Evolutionary conservation across 2,888 invertebrate species (phyloP).

Genomic region (Rhagonycha lutea): DNA sequence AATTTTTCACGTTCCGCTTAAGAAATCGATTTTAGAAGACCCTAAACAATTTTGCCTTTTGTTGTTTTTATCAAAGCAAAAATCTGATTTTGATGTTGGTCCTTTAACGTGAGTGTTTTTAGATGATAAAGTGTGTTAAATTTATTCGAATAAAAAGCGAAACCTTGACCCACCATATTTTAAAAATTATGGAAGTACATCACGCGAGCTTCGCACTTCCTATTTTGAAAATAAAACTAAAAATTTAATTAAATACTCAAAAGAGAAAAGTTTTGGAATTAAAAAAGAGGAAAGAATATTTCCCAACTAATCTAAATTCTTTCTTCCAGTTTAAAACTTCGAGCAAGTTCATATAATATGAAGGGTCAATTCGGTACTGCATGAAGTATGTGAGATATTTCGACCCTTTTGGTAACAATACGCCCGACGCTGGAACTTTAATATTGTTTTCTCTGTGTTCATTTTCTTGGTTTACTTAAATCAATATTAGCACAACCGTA

Average conservation of each 20-base stretch:
- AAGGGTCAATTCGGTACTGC: constrained; percentile 25
- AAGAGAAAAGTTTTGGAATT: not conserved
- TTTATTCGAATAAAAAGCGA: not conserved
- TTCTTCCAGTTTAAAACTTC: constrained; percentile 20
- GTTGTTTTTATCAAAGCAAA: constrained; percentile 4
- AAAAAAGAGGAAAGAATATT: not conserved
- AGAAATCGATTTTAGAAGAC: not conserved
- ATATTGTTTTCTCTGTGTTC: constrained; percentile 21
- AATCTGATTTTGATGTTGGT: constrained; percentile 3
- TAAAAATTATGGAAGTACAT: constrained; percentile 5
- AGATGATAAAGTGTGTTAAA: constrained; percentile 8
- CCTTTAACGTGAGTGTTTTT: not conserved
- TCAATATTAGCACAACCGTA: constrained; percentile 3
- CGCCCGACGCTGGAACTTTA: constrained; percentile 21
- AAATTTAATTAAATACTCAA: not conserved
- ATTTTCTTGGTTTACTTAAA: constrained; percentile 5
- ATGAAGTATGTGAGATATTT: constrained; percentile 28
- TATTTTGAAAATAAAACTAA: not conserved
- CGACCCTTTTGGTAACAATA: constrained; percentile 26
- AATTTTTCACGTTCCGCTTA: not conserved
- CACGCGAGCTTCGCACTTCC: constrained; percentile 4
- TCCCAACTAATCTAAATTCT: constrained; percentile 6
- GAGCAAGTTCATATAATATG: constrained; percentile 19
- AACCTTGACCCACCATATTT: constrained; percentile 8
- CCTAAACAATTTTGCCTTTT: constrained; percentile 1